Base-by-base conservation (phyloP, 2,797 vertebrate genomes). In the Acanthopagrus latus region DNA sequence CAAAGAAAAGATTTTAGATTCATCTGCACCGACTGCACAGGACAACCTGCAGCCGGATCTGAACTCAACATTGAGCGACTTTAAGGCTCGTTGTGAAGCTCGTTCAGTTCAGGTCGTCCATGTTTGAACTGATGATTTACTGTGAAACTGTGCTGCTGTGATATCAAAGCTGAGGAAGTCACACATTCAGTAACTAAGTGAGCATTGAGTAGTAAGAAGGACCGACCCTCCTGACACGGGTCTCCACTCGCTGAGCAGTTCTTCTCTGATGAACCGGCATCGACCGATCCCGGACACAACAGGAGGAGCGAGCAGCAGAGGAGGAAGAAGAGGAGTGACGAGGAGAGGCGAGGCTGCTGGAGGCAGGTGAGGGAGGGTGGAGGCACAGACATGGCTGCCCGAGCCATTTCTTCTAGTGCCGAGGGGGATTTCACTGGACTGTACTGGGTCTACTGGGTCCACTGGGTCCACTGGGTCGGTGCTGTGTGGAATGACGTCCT, bases 161-260 rank as follows among this genome's bases (percentile, higher is more conserved):
- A 33, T 33, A 33, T 33, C 29, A 33, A 33, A 33, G 29, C 29
- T 33, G 5, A 33, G 29, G 5, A 33, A 33, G 29, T 33, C 25
- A 25, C 25, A 25, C 25, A 25, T 29, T 29, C 5, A 33, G 29
- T 33, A 33, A 33, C 29, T 29, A 29, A 29, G 5, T 29, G 29
- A 29, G 29, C 1, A 29, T 29, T 29, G 4, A 29, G 29, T 29
- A 29, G 29, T 29, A 29, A 29, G 29, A 29, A 29, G 8, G n/a
- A n/a, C n/a, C n/a, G n/a, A n/a, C n/a, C n/a, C 62, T 95, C 94
- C 63, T 92, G 84, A 88, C 96, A 96, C 21, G 80, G 79, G 9
- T 93, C 93, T 56, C 92, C 92, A 21, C 78, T 70, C 0, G 94
- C 82, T 0, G 93, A 90, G 69, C 95, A 96, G 90, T 94, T 95